These are phyloP conservation scores for Pipistrellus kuhlii DNA, from an alignment of 2,797 vertebrate genomes.

Conservation along the genomic window DNA sequence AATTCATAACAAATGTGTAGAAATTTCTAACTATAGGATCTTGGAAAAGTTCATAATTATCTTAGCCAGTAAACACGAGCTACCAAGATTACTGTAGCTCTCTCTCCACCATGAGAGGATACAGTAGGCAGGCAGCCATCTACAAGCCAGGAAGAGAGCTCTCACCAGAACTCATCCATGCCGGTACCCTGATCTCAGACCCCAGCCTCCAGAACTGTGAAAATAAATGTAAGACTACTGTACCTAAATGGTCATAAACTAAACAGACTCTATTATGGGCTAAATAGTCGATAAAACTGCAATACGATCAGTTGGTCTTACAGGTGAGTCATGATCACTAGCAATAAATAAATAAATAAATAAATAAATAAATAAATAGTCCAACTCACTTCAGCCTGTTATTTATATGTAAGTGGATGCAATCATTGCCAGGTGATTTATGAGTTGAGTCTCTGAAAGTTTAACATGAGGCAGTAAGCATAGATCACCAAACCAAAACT, in stretches of 20 bases:
- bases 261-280: neutral
- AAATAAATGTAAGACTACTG: neutral
- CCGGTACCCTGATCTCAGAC: neutral
- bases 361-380: neutral
- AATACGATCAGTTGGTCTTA: neutral
- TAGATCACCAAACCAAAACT: slow-evolving; percentile 67
- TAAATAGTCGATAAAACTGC: neutral
- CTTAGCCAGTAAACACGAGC: neutral
- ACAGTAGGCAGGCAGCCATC: neutral
- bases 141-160: neutral
- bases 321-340: neutral
- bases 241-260: neutral
- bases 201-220: neutral
- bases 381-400: slow-evolving; percentile 48
- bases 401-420: neutral
- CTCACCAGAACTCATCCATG: neutral
- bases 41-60: slow-evolving; percentile 22
- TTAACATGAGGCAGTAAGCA: slow-evolving; percentile 63
- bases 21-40: neutral
- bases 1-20: neutral
- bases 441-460: slow-evolving; percentile 41
- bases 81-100: neutral
- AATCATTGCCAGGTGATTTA: slow-evolving; percentile 63
- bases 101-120: neutral
- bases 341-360: neutral